Percentiles rank a stretch among this genome's conserved stretches.
Evolutionary conservation across 2,797 vertebrate genomes (phyloP).

Genomic region (Eulemur albifrons): DNA sequence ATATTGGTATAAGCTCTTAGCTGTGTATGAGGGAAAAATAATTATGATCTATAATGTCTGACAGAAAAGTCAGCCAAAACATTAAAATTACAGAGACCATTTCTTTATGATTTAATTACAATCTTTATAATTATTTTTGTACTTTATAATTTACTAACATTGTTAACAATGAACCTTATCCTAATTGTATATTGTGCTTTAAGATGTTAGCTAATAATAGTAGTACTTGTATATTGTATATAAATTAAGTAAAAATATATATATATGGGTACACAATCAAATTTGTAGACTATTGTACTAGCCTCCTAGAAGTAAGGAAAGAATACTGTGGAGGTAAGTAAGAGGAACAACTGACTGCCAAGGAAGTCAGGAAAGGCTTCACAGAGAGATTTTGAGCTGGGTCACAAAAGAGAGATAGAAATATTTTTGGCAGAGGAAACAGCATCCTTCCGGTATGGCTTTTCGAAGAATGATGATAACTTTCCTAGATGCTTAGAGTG

Average conservation of each 20-base stretch:
- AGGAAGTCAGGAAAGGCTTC: background rate
- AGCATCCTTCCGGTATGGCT: background rate
- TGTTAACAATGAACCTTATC: background rate
- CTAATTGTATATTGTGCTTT: background rate
- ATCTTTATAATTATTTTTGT: slow-evolving; percentile 14
- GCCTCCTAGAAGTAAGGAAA: background rate
- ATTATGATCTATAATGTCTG: background rate
- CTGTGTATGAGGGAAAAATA: background rate
- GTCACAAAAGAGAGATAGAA: background rate
- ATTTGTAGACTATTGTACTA: slow-evolving; percentile 14
- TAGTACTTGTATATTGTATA: background rate
- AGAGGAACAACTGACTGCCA: background rate
- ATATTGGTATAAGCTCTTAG: background rate
- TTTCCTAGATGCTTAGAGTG: background rate
- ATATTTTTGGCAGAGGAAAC: background rate
- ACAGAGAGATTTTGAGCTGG: background rate
- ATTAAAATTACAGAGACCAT: background rate
- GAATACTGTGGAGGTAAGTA: background rate
- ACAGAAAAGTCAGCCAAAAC: slow-evolving; percentile 25
- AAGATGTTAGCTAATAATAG: background rate
- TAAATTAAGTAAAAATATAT: background rate
- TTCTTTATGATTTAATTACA: slow-evolving; percentile 35
- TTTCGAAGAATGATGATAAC: background rate
- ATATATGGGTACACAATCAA: background rate
- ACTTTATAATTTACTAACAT: slow-evolving; percentile 12